These are phyloP conservation scores for Entomobrya multifasciata DNA, from an alignment of 2,888 invertebrate species.

Conservation along the genomic window DNA sequence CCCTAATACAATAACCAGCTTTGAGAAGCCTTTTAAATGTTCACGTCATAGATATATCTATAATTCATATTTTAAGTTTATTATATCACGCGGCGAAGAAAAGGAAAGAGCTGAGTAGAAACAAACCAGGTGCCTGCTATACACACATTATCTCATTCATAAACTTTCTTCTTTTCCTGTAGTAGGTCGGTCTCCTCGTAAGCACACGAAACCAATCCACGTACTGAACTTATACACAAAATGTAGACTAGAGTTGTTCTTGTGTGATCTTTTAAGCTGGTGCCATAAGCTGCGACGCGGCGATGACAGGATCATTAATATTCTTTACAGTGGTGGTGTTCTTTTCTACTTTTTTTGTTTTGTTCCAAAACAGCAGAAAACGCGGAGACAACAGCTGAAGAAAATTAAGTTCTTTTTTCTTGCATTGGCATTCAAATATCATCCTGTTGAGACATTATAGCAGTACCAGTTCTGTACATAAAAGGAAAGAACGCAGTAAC, in stretches of 20 bases:
- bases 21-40: neutral
- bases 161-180: conserved; percentile 24
- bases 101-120: neutral
- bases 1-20: conserved; percentile 38
- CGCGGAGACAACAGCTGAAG: conserved; percentile 40
- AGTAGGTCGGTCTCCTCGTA: neutral
- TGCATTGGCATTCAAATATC: conserved; percentile 3
- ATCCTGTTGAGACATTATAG: neutral
- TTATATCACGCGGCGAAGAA: neutral
- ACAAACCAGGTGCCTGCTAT: conserved; percentile 32
- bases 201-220: conserved; percentile 14
- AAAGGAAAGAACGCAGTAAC: neutral
- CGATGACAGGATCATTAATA: conserved; percentile 70
- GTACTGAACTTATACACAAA: no score
- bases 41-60: conserved; percentile 22
- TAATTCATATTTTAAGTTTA: neutral
- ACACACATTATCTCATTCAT: conserved; percentile 20
- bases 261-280: conserved; percentile 46
- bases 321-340: conserved; percentile 42
- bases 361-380: conserved; percentile 3
- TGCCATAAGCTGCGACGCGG: conserved; percentile 31
- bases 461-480: conserved; percentile 1
- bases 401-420: conserved; percentile 21
- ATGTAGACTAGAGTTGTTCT: neutral
- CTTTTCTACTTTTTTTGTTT: conserved; percentile 14